Base-by-base conservation (phyloP, 2,888 invertebrate species). In the Nineta flava region DNA sequence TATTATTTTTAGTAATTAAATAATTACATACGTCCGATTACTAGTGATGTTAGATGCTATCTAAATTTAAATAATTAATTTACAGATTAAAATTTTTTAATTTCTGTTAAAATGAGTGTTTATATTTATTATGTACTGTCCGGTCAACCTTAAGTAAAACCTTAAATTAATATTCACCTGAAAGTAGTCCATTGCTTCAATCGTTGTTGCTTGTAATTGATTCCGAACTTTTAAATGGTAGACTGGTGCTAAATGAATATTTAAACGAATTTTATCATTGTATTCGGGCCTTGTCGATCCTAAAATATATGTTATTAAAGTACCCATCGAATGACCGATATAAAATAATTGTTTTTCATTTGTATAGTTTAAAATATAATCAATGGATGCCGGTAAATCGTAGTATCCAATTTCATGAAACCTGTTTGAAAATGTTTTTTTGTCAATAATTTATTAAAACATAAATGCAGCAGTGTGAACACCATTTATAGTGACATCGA, bases 301-400 rank as follows among this genome's bases (percentile, higher is more conserved):
- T 60, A 72, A 59, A n/a, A 70, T 68, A 51, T 67, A 68, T 53
- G 66, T 67, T 51, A 65, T 62, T 7, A 70, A 66, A 1, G 70
- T 68, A 21, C 79, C 80, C 64, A 81, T 76, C 1, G 77, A 79
- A 59, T 81, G 79, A 1, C 80, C 81, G n/a, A 79, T 62, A 61
- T 76, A 80, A 55, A 67, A 69, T 9, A 82, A 53, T 45, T 70
- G 62, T 12, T 65, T 55, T 35, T 71, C 65, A 1, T 67, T 65
- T 0, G 79, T 76, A 17, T 55, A 55, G 1, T 64, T 60, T 43
- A 79, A 61, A 3, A 76, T 69, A 58, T 74, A 73, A 57, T 81
- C 74, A 26, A 82, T 68, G 57, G 69, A 70, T 1, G 76, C 75
- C 1, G 80, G 77, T 16, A 81, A 57, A 60, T 83, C 81, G 58